Percentiles rank a stretch among this genome's conserved stretches.
phyloP scores from a whole-genome alignment of 2,113 vertebrate species.

The Ciconia boyciana region DNA sequence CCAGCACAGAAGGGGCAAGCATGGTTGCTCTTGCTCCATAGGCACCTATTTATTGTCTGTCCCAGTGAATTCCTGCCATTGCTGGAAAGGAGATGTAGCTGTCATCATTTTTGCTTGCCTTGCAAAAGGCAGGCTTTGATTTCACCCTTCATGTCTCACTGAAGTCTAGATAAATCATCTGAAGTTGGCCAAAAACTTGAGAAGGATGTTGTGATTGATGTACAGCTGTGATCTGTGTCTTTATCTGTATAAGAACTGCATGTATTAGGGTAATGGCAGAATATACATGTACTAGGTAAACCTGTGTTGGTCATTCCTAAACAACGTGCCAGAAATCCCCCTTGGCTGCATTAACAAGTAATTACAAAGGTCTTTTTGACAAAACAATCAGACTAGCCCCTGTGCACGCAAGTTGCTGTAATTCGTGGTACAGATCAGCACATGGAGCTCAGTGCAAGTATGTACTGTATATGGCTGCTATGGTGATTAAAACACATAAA shows the following conservation, averaged over 20 bases:
- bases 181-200: background rate
- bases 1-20: background rate
- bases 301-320: background rate
- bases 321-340: background rate
- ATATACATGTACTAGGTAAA: background rate
- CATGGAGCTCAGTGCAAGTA: background rate
- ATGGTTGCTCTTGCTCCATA: background rate
- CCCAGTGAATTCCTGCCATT: background rate
- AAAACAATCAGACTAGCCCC: background rate
- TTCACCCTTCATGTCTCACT: background rate
- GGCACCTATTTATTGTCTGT: background rate
- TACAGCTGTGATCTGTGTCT: background rate
- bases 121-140: background rate
- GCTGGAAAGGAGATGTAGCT: background rate
- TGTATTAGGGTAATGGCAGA: background rate
- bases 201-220: background rate
- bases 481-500: conserved; percentile 42
- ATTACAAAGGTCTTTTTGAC: background rate
- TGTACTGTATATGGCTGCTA: conserved; percentile 53
- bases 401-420: background rate
- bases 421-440: background rate
- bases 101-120: background rate
- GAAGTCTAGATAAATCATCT: background rate
- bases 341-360: background rate
- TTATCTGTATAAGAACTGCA: background rate